Conservation (phyloP, 2,113 vertebrate species). For the Apus apus region DNA sequence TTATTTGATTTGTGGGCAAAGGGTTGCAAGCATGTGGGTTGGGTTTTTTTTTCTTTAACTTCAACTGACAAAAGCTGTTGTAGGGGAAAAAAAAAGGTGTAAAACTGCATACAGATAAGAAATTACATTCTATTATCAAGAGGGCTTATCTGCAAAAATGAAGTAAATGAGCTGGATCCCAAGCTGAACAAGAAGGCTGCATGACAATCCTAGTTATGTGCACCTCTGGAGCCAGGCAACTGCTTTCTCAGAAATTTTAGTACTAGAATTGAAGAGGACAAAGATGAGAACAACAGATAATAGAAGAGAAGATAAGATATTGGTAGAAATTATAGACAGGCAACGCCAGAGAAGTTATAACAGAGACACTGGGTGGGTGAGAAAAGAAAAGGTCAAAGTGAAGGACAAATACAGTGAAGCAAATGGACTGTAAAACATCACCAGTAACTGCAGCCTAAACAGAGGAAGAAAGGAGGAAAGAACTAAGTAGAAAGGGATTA, state of each 20-base stretch:
- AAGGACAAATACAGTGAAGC: neutral
- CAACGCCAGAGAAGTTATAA: neutral
- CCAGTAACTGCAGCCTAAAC: neutral
- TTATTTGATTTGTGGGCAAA: neutral
- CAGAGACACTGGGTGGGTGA: neutral
- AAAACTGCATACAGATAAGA: neutral
- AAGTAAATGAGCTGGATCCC: neutral
- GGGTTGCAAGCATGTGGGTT: neutral
- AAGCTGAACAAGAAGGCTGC: neutral
- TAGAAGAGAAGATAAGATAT: neutral
- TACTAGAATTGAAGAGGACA: neutral
- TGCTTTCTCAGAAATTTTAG: neutral
- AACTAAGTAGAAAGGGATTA: neutral
- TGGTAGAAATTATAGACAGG: neutral
- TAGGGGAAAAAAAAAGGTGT: neutral
- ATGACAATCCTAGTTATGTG: neutral
- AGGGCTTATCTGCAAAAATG: neutral
- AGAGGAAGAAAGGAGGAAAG: neutral
- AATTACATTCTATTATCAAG: neutral
- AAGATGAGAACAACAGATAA: neutral
- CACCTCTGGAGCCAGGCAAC: neutral
- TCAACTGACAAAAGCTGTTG: neutral
- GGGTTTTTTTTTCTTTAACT: neutral
- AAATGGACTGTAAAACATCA: neutral
- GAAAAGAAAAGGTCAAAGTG: neutral